Conservation (phyloP, 2,888 invertebrate genomes). For the Nephrocerus scutellatus region DNA sequence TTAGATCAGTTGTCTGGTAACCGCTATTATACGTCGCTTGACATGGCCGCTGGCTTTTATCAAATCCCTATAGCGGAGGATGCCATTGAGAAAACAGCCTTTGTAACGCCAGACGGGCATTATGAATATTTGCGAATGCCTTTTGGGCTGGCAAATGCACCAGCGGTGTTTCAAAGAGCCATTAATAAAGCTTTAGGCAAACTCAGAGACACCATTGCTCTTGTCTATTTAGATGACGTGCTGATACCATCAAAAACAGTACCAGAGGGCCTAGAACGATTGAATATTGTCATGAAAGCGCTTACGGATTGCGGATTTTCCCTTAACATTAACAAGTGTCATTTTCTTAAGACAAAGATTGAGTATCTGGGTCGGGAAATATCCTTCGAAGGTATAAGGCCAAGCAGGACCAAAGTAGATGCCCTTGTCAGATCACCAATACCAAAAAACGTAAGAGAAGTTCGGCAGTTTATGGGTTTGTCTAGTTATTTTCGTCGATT, state of each 20-base stretch:
- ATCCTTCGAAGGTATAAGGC: too few relatives aligned
- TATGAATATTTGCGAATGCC: constrained; percentile 33
- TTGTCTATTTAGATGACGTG: constrained; percentile 22
- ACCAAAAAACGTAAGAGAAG: too few relatives aligned
- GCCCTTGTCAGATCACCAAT: too few relatives aligned
- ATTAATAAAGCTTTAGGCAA: constrained; percentile 24
- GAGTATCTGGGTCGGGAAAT: too few relatives aligned
- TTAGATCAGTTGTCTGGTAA: constrained; percentile 29
- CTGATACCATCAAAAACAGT: constrained; percentile 18
- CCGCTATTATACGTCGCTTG: constrained; percentile 29
- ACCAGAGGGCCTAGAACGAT: too few relatives aligned
- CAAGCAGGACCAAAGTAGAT: too few relatives aligned
- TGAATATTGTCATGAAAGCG: too few relatives aligned
- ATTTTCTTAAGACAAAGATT: too few relatives aligned
- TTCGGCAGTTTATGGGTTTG: too few relatives aligned
- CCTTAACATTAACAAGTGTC: too few relatives aligned
- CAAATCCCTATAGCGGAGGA: constrained; percentile 31
- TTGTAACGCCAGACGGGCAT: constrained; percentile 32
- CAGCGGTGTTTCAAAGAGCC: constrained; percentile 29
- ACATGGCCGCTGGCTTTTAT: constrained; percentile 35
- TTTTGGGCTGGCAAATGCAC: constrained; percentile 39
- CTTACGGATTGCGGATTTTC: too few relatives aligned
- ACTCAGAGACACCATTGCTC: constrained; percentile 9
- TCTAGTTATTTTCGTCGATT: too few relatives aligned
- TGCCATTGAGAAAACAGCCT: constrained; percentile 31